Percentiles rank a stretch among this genome's conserved stretches.
Conservation (phyloP, 2,113 vertebrate genomes). For the Bucco capensis region DNA sequence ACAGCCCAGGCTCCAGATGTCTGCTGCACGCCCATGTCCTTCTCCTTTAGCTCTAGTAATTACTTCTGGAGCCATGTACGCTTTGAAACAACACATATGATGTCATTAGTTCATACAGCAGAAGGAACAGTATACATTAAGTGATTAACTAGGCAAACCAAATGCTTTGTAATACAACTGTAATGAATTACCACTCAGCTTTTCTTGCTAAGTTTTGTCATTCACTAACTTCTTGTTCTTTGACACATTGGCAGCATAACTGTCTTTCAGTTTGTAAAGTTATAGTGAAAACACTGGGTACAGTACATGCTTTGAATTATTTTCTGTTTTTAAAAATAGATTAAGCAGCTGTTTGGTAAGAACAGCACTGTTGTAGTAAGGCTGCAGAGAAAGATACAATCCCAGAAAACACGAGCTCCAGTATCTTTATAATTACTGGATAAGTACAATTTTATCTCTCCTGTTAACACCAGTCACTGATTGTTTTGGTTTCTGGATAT, state of each 20-base stretch:
- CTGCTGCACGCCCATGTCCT: slow-evolving; percentile 94
- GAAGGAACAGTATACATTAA: not conserved
- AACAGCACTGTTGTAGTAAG: not conserved
- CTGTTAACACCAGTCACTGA: not conserved
- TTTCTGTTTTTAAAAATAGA: not conserved
- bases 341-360: not conserved
- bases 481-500: not conserved
- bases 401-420: not conserved
- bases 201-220: not conserved
- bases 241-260: not conserved
- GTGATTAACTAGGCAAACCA: not conserved
- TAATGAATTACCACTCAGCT: not conserved
- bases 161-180: not conserved
- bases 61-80: slow-evolving; percentile 99
- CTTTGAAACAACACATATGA: slow-evolving; percentile 65
- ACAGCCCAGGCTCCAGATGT: slow-evolving; percentile 98
- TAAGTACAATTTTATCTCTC: not conserved
- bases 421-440: not conserved
- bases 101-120: not conserved
- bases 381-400: not conserved
- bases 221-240: not conserved
- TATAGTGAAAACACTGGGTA: not conserved
- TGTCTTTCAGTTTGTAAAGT: not conserved
- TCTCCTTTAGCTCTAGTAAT: slow-evolving; percentile 98
- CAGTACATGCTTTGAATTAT: not conserved